A percentile compares a stretch with the other conserved stretches of the same genome.
Conservation (phyloP, 2,888 invertebrate species). For the Phortica okadai region DNA sequence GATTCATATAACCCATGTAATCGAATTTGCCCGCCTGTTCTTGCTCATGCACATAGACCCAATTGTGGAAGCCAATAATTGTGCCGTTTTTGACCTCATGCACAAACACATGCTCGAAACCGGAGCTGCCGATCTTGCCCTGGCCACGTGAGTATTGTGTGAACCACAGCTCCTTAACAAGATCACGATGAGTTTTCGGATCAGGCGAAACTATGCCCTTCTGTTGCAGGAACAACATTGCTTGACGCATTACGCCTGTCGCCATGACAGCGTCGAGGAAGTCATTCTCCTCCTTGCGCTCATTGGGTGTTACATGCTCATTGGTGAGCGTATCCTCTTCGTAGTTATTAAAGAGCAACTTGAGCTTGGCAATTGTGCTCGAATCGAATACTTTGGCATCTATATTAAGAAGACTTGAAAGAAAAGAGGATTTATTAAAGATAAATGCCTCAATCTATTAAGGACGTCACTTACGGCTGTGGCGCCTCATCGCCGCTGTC, state of each 20-base stretch:
- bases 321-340: constrained; percentile 84
- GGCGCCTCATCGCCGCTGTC: constrained; percentile 85
- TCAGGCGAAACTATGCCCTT: constrained; percentile 81
- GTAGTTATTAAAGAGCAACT: constrained; percentile 90
- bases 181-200: constrained; percentile 83
- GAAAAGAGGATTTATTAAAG: constrained; percentile 49
- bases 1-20: constrained; percentile 88
- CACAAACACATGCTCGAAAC: constrained; percentile 95
- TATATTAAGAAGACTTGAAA: constrained; percentile 82
- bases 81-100: constrained; percentile 89
- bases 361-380: constrained; percentile 85
- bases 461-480: constrained; percentile 80
- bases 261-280: constrained; percentile 87
- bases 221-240: constrained; percentile 78
- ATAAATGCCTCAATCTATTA: constrained; percentile 8
- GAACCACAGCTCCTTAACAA: constrained; percentile 87
- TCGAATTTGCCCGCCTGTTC: constrained; percentile 84
- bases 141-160: constrained; percentile 88
- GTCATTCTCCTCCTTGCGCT: constrained; percentile 86
- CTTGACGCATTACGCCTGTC: constrained; percentile 86
- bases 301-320: constrained; percentile 86
- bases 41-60: constrained; percentile 89
- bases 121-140: constrained; percentile 89
- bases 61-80: constrained; percentile 92
- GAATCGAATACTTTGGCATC: constrained; percentile 78